Conservation (phyloP, 2,888 invertebrate genomes). For the Enoplolaimus lenunculus region DNA sequence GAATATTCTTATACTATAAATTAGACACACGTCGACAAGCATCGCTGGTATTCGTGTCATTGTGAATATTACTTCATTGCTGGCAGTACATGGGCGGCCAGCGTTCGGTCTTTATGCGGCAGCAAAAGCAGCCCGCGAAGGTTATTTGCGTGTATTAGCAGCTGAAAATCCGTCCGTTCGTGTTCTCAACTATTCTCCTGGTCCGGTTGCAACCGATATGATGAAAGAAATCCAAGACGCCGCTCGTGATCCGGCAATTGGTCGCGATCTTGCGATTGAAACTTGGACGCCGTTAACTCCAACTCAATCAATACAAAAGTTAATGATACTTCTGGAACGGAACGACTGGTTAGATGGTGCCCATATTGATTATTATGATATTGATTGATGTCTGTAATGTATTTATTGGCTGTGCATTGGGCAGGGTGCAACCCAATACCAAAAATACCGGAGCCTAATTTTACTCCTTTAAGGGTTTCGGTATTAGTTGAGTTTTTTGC, state of each 20-base stretch:
- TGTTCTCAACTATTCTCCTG: conserved; percentile 44
- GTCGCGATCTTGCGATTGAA: background rate
- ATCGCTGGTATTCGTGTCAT: background rate
- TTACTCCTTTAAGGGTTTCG: too few relatives aligned
- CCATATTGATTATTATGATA: background rate
- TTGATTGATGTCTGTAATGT: too few relatives aligned
- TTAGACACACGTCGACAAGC: too few relatives aligned
- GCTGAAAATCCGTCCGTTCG: conserved; percentile 38
- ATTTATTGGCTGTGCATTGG: too few relatives aligned
- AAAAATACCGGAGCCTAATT: too few relatives aligned
- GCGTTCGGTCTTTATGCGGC: background rate
- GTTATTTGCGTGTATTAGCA: conserved; percentile 42
- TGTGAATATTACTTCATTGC: conserved; percentile 7
- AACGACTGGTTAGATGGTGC: background rate
- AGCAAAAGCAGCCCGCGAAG: conserved; percentile 43
- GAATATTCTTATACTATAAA: too few relatives aligned
- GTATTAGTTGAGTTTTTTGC: too few relatives aligned
- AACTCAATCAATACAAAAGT: background rate
- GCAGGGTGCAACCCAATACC: too few relatives aligned
- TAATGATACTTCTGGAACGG: background rate
- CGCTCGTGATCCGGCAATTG: conserved; percentile 28
- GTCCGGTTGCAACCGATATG: conserved; percentile 45
- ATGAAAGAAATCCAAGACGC: conserved; percentile 42
- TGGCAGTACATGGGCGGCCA: background rate
- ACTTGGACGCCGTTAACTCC: background rate